Percentiles rank a stretch among this genome's conserved stretches.
phyloP scores from a whole-genome alignment of 2,113 vertebrate genomes.

The Hydrolagus affinis region DNA sequence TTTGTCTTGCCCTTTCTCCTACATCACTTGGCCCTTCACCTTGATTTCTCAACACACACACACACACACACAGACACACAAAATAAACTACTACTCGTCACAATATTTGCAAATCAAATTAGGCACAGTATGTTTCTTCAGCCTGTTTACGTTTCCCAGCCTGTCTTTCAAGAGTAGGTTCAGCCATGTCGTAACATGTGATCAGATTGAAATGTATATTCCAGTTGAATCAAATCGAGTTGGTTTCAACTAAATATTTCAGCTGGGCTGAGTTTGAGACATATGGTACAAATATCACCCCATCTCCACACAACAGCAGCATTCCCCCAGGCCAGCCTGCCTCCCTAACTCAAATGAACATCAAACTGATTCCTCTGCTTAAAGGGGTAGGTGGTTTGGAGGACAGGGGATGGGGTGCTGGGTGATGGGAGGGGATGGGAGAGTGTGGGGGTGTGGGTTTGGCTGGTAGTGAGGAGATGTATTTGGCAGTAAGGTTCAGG shows the following conservation, averaged over 20 bases:
- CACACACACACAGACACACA: too few relatives aligned
- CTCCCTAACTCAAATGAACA: not conserved
- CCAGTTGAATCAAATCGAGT: not conserved
- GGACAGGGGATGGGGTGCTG: too few relatives aligned
- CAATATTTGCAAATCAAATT: too few relatives aligned
- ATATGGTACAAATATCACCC: not conserved
- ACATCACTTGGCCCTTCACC: too few relatives aligned
- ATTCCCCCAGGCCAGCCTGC: not conserved
- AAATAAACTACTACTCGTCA: too few relatives aligned
- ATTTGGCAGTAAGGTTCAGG: not conserved
- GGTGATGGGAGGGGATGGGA: too few relatives aligned
- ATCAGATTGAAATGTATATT: constrained; percentile 10
- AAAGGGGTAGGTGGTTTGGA: too few relatives aligned
- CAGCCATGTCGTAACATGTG: not conserved
- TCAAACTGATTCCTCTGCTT: not conserved
- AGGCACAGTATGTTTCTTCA: too few relatives aligned
- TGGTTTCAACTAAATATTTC: not conserved
- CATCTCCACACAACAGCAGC: not conserved
- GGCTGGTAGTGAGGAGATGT: too few relatives aligned
- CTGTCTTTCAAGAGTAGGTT: not conserved
- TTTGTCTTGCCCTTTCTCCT: too few relatives aligned
- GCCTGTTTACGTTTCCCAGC: not conserved
- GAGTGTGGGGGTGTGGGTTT: too few relatives aligned
- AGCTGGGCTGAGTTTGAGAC: not conserved
- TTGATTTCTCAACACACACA: too few relatives aligned